Conservation (phyloP, 2,113 vertebrate genomes). For the Galbula dea region DNA sequence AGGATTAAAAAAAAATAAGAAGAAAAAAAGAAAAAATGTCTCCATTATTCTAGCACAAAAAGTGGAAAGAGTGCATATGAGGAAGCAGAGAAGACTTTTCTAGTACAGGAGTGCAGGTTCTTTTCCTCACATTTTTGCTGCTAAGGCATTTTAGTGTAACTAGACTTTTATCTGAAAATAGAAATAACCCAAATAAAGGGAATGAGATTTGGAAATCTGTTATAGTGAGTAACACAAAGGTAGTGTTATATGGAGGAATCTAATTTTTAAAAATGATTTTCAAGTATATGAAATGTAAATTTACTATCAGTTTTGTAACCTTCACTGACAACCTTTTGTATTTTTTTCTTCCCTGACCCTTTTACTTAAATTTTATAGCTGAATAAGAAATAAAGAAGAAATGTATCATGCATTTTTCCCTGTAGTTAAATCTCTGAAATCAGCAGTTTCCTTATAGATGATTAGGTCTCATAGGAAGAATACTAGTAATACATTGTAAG, state of each 20-base stretch:
- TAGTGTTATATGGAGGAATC: not conserved
- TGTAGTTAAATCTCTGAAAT: not conserved
- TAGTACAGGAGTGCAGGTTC: not conserved
- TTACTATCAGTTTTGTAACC: not conserved
- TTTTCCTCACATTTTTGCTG: not conserved
- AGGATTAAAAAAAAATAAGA: not conserved
- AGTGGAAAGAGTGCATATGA: fast-evolving
- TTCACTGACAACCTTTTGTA: not conserved
- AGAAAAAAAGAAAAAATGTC: too few relatives aligned
- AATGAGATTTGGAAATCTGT: not conserved
- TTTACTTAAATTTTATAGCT: not conserved
- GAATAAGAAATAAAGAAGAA: not conserved
- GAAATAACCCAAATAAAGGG: not conserved
- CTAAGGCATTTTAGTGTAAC: not conserved
- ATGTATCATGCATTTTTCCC: not conserved
- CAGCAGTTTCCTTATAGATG: not conserved
- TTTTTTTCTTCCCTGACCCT: not conserved
- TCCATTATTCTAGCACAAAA: not conserved
- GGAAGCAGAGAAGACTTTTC: not conserved
- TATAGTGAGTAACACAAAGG: not conserved
- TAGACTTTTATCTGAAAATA: not conserved
- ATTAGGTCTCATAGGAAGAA: not conserved
- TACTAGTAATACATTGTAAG: not conserved
- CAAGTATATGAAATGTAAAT: not conserved
- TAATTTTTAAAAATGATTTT: not conserved